A percentile compares a stretch with the other conserved stretches of the same genome.
These are phyloP conservation scores for Zeugodacus cucurbitae DNA, from an alignment of 1,140 invertebrate species.

Conservation along the genomic window DNA sequence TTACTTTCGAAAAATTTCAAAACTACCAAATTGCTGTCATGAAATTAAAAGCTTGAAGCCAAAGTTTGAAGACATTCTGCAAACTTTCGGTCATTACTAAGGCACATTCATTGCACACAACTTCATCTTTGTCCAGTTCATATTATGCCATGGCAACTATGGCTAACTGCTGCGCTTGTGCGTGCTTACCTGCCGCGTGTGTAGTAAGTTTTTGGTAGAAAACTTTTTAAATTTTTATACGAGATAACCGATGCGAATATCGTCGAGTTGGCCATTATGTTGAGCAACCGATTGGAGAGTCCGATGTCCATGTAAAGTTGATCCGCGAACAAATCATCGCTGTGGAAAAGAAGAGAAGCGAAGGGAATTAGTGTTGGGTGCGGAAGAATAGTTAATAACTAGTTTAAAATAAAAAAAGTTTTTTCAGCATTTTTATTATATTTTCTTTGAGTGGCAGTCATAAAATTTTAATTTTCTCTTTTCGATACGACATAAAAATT, in stretches of 20 bases:
- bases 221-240: conserved; percentile 70
- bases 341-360: conserved; percentile 43
- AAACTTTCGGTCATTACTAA: conserved; percentile 5
- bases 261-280: conserved; percentile 64
- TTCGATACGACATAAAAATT: too few species aligned
- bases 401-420: neutral
- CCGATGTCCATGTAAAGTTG: conserved; percentile 65
- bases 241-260: conserved; percentile 67
- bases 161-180: neutral
- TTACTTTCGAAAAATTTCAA: neutral
- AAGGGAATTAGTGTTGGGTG: neutral
- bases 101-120: neutral
- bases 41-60: conserved; percentile 6
- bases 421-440: too few species aligned
- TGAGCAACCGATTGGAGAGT: conserved; percentile 55
- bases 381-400: neutral
- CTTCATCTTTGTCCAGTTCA: neutral
- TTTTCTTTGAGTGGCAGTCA: too few species aligned
- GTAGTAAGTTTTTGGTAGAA: conserved; percentile 69
- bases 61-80: neutral
- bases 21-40: conserved; percentile 24
- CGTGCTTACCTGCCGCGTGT: conserved; percentile 63
- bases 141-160: neutral
- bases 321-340: conserved; percentile 65
- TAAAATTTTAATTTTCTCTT: too few species aligned